Percentiles rank a stretch among this genome's conserved stretches.
These are phyloP conservation scores for Oscheius sp. DNA, from an alignment of 2,888 invertebrate genomes.

Conservation along the genomic window DNA sequence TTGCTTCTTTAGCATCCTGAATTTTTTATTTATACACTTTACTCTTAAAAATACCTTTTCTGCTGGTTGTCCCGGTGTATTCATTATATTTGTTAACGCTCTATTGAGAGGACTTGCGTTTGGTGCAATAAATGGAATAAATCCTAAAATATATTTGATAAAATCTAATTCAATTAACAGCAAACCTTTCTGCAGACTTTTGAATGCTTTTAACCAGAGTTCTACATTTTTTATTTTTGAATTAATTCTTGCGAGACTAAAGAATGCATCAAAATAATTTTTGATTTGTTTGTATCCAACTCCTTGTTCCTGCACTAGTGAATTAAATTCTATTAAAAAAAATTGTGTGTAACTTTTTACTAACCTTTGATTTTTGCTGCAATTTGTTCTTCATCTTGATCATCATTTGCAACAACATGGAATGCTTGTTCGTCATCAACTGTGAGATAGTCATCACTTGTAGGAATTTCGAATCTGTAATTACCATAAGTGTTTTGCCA, in stretches of 20 bases:
- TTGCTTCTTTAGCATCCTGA: neutral
- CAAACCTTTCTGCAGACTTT: neutral
- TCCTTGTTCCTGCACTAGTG: too few species aligned
- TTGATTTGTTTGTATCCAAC: slow-evolving; percentile 8
- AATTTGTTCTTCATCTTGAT: slow-evolving; percentile 4
- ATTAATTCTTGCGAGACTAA: slow-evolving; percentile 24
- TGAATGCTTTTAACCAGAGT: neutral
- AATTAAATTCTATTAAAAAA: too few species aligned
- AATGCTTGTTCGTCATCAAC: neutral
- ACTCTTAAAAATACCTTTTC: neutral
- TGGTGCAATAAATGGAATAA: neutral
- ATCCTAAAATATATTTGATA: neutral
- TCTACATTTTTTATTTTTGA: slow-evolving; percentile 5
- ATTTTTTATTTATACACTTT: neutral
- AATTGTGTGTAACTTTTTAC: neutral
- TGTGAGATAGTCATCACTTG: slow-evolving; percentile 14
- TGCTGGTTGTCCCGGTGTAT: neutral
- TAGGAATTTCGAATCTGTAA: slow-evolving; percentile 21
- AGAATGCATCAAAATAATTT: slow-evolving; percentile 35
- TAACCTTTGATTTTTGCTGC: neutral
- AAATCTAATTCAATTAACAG: neutral
- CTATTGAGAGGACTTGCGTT: neutral
- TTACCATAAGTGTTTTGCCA: neutral
- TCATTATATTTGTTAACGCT: neutral
- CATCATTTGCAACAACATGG: slow-evolving; percentile 17